Conservation (phyloP, 2,113 vertebrate species). For the Syrrhaptes paradoxus region DNA sequence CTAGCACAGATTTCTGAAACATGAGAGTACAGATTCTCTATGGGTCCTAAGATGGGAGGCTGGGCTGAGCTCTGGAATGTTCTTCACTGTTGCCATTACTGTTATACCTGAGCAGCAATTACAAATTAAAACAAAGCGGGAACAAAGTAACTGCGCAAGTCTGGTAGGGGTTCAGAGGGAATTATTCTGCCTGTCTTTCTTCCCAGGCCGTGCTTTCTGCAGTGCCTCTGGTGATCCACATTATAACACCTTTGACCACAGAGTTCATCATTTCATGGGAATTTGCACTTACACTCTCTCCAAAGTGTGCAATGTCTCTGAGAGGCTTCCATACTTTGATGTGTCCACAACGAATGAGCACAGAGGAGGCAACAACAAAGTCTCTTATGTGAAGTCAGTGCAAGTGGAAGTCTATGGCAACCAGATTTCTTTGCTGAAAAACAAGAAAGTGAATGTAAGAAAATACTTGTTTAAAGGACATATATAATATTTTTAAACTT, state of each 20-base stretch:
- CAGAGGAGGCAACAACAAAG: conserved; percentile 78
- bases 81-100: neutral
- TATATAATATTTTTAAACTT: neutral
- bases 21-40: neutral
- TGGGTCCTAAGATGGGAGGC: neutral
- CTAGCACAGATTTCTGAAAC: neutral
- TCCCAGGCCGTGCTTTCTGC: conserved; percentile 13
- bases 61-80: neutral
- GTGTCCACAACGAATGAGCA: conserved; percentile 87
- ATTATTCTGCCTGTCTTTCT: neutral
- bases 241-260: conserved; percentile 55
- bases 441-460: conserved; percentile 82
- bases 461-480: neutral
- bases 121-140: neutral
- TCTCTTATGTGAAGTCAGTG: conserved; percentile 87
- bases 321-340: conserved; percentile 76
- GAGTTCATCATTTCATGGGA: conserved; percentile 86
- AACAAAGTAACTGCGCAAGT: neutral
- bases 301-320: conserved; percentile 76
- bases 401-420: conserved; percentile 71
- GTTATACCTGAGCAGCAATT: neutral
- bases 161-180: neutral
- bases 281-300: conserved; percentile 88
- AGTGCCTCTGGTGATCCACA: conserved; percentile 64
- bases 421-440: conserved; percentile 80